A percentile compares a stretch with the other conserved stretches of the same genome.
Evolutionary conservation across 2,888 invertebrate genomes (phyloP).

Genomic region (Eulithis prunata): DNA sequence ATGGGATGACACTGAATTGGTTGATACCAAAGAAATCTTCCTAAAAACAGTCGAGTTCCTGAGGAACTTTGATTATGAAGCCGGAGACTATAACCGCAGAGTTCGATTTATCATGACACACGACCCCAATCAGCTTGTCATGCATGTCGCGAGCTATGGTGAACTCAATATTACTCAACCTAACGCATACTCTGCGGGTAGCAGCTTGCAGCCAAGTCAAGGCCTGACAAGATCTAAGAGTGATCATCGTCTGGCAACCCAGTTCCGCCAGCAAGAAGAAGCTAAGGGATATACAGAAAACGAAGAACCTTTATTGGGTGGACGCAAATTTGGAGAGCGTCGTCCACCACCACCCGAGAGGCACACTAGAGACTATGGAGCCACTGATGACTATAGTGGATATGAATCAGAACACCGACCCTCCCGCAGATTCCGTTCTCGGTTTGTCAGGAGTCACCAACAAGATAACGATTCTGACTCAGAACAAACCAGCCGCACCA

Average conservation of each 20-base stretch:
- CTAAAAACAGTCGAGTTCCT: conserved; percentile 97
- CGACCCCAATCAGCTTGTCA: conserved; percentile 95
- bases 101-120: conserved; percentile 94
- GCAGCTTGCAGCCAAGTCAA: conserved; percentile 83
- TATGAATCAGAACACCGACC: conserved; percentile 87
- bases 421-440: conserved; percentile 88
- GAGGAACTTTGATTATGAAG: conserved; percentile 97
- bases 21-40: conserved; percentile 98
- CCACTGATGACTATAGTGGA: conserved; percentile 87
- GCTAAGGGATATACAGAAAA: conserved; percentile 85
- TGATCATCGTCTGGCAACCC: conserved; percentile 94
- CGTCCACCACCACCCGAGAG: conserved; percentile 81
- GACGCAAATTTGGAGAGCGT: conserved; percentile 91
- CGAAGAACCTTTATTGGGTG: conserved; percentile 89
- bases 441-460: conserved; percentile 87
- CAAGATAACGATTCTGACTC: conserved; percentile 91
- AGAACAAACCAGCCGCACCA: conserved; percentile 85
- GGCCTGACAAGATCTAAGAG: conserved; percentile 96
- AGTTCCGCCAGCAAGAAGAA: conserved; percentile 94
- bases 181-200: conserved; percentile 84
- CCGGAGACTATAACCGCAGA: conserved; percentile 93
- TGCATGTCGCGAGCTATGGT: conserved; percentile 94
- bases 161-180: conserved; percentile 92
- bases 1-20: conserved; percentile 96
- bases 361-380: conserved; percentile 84